Base-by-base conservation (phyloP, 2,113 vertebrate species). In the Cathartes aura region DNA sequence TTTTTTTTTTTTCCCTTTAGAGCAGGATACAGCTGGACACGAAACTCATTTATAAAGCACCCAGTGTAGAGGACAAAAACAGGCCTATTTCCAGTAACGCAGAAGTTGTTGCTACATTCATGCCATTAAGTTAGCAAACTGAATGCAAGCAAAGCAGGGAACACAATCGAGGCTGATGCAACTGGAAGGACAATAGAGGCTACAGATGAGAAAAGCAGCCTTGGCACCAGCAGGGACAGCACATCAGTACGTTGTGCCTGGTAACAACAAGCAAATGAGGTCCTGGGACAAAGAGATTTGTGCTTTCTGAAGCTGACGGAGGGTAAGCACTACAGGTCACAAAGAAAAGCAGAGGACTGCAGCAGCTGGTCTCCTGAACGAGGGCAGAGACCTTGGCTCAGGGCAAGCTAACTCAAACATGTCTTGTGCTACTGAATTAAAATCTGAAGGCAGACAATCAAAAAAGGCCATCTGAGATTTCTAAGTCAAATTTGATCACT, bases 211-310 rank as follows among this genome's bases (percentile, higher is more conserved):
- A 92, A 91, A 79, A 55, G 81, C 89, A 85, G 91, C 66, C 79
- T 87, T 96, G 96, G 96, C 96, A 96, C 87, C 89, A 90, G 81
- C 6, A 5, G 62, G 74, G 87, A 96, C 84, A 82, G 87, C 89
- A 94, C 81, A 91, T 80, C 93, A 89, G 95, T 86, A 95, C 19
- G 21, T 43, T 90, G 95, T 94, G 96, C 96, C 93, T 96, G 91
- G 94, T 93, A 72, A 90, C 96, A 92, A 89, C 72, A 95, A 94
- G 82, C 75, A 87, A 95, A 87, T 76, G 89, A 92, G 63, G 87
- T 62, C 62, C 58, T 32, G 82, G 78, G 87, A 97, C 96, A 97
- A 94, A 95, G 81, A 93, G 90, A 76, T 86, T 80, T 95, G 93
- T 93, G 90, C 96, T 94, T 96, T 95, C 66, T 90, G 74, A 95